Conservation (phyloP, 2,888 invertebrate genomes). For the Xestia xanthographa region DNA sequence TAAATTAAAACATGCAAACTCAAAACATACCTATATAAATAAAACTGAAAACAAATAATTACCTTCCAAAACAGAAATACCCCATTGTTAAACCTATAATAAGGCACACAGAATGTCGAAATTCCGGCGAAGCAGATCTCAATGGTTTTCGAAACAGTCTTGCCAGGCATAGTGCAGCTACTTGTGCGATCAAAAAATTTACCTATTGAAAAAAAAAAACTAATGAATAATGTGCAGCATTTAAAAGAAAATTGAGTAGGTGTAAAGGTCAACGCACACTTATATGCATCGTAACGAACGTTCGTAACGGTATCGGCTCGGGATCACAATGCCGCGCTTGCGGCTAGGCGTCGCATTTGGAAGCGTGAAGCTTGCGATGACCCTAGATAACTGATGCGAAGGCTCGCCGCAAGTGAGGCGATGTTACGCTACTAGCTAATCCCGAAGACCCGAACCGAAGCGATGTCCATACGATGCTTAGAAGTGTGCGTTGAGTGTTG, state of each 20-base stretch:
- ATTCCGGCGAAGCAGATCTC: conserved; percentile 93
- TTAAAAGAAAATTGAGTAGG: conserved; percentile 59
- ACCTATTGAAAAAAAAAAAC: conserved; percentile 91
- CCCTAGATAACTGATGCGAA: background rate
- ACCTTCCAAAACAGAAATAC: conserved; percentile 97
- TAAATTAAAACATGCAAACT: conserved; percentile 38
- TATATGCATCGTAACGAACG: background rate
- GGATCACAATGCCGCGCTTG: background rate
- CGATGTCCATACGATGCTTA: background rate
- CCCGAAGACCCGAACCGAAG: background rate
- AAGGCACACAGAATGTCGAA: conserved; percentile 95
- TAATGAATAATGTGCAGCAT: conserved; percentile 72
- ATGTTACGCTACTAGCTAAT: background rate
- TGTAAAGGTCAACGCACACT: conserved; percentile 6
- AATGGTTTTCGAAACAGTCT: conserved; percentile 94
- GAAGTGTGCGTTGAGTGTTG: background rate
- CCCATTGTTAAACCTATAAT: conserved; percentile 94
- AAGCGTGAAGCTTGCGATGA: background rate
- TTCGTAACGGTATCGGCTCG: background rate
- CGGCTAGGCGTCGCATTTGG: background rate
- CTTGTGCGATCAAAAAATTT: conserved; percentile 96
- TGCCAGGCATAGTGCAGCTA: conserved; percentile 94
- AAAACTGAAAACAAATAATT: conserved; percentile 81
- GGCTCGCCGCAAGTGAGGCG: background rate
- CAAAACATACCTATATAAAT: conserved; percentile 23